phyloP scores from a whole-genome alignment of 92 coral and sea anemone species.

The Porites lobata region DNA sequence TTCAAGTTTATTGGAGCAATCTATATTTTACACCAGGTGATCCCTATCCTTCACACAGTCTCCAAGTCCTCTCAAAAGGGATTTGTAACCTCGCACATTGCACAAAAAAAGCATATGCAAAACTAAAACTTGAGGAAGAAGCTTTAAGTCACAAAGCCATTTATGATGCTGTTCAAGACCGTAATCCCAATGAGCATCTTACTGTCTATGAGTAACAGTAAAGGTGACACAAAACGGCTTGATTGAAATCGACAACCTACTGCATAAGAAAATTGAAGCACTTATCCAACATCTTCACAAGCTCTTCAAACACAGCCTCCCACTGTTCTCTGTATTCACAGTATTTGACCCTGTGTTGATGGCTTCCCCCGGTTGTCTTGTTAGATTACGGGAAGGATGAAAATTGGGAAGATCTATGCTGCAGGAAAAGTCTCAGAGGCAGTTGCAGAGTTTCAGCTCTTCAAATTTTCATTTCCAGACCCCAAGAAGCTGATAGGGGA shows the following conservation, averaged over 20 bases:
- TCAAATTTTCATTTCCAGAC: neutral
- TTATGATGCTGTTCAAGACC: conserved; percentile 41
- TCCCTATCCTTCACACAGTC: conserved; percentile 30
- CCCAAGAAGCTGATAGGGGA: conserved; percentile 36
- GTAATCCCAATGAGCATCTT: conserved; percentile 45
- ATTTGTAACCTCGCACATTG: conserved; percentile 48
- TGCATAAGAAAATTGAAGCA: conserved; percentile 31
- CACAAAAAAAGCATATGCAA: conserved; percentile 46
- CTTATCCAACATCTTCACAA: conserved; percentile 50
- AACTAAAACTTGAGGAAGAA: conserved; percentile 45
- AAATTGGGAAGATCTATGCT: conserved; percentile 33
- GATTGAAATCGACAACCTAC: conserved; percentile 51
- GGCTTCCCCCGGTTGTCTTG: conserved; percentile 35
- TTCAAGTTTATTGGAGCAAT: conserved; percentile 44
- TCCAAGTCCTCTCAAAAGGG: conserved; percentile 56
- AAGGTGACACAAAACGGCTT: conserved; percentile 19
- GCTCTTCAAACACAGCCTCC: conserved; percentile 42
- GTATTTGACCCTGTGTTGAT: conserved; percentile 37
- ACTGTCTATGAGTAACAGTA: conserved; percentile 33
- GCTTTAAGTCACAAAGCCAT: conserved; percentile 50
- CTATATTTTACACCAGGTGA: conserved; percentile 40
- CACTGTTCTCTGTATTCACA: conserved; percentile 42
- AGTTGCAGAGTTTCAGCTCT: neutral
- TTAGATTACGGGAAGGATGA: conserved; percentile 40
- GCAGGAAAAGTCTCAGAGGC: neutral